These are phyloP conservation scores for Craseonycteris thonglongyai DNA, from an alignment of 2,113 vertebrate genomes.

Conservation along the genomic window DNA sequence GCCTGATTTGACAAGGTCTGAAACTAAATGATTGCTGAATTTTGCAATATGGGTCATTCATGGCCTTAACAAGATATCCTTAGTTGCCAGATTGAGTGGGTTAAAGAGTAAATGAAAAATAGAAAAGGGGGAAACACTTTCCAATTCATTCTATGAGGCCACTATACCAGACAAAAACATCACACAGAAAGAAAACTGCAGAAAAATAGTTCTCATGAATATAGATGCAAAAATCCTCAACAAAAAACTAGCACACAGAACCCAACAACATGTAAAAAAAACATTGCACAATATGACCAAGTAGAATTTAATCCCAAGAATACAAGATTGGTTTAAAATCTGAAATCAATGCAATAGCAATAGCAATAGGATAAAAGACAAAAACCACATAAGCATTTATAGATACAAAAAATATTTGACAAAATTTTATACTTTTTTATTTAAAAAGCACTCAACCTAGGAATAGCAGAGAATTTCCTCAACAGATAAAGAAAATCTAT, in stretches of 20 bases:
- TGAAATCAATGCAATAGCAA: neutral
- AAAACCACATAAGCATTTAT: neutral
- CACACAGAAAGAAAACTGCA: neutral
- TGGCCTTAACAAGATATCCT: neutral
- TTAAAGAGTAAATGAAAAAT: neutral
- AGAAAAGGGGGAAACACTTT: neutral
- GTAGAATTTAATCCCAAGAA: neutral
- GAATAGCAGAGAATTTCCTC: neutral
- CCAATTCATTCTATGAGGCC: neutral
- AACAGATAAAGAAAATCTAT: neutral
- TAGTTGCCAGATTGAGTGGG: neutral
- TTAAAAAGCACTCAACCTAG: neutral
- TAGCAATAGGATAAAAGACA: neutral
- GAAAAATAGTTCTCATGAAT: neutral
- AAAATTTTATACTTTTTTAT: neutral
- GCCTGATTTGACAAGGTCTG: neutral
- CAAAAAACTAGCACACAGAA: neutral
- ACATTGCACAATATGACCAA: neutral
- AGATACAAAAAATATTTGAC: neutral
- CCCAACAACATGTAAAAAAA: neutral
- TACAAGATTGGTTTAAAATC: neutral
- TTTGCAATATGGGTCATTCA: neutral
- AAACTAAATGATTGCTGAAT: neutral
- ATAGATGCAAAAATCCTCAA: neutral
- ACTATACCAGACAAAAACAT: neutral